Percentiles rank a stretch among this genome's conserved stretches.
Conservation (phyloP, 1,140 invertebrate species). For the Drosophila aff. region DNA sequence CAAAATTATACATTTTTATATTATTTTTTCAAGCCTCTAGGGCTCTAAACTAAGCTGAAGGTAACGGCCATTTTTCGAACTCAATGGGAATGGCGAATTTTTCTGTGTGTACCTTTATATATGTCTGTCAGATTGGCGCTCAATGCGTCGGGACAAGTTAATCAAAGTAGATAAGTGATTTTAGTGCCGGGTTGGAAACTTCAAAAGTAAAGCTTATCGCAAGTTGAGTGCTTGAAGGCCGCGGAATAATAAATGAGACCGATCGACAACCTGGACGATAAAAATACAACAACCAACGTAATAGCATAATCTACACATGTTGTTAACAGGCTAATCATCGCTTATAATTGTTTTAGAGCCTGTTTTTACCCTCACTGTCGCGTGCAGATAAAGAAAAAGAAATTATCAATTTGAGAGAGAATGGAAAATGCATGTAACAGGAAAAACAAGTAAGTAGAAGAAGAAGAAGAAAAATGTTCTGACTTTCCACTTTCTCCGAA, state of each 20-base stretch:
- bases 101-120: neutral
- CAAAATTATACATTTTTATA: too few relatives aligned
- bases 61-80: too few relatives aligned
- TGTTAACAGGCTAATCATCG: neutral
- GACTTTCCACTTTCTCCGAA: too few relatives aligned
- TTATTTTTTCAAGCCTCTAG: too few relatives aligned
- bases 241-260: slow-evolving; percentile 32
- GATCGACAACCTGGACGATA: slow-evolving; percentile 28
- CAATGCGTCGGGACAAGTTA: slow-evolving; percentile 31
- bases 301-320: slow-evolving; percentile 29
- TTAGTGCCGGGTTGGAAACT: slow-evolving; percentile 10
- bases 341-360: neutral
- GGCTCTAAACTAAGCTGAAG: too few relatives aligned
- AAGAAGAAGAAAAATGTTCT: too few relatives aligned
- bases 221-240: slow-evolving; percentile 34
- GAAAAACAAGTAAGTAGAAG: too few relatives aligned
- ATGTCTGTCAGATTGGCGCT: neutral
- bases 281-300: slow-evolving; percentile 20
- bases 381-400: neutral
- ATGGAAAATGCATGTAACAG: too few relatives aligned
- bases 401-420: neutral
- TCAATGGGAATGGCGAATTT: neutral
- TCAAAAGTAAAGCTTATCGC: slow-evolving; percentile 52
- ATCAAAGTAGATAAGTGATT: slow-evolving; percentile 30
- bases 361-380: neutral